These are phyloP conservation scores for Emydura subglobosa DNA, from an alignment of 2,113 vertebrate species.

Conservation along the genomic window DNA sequence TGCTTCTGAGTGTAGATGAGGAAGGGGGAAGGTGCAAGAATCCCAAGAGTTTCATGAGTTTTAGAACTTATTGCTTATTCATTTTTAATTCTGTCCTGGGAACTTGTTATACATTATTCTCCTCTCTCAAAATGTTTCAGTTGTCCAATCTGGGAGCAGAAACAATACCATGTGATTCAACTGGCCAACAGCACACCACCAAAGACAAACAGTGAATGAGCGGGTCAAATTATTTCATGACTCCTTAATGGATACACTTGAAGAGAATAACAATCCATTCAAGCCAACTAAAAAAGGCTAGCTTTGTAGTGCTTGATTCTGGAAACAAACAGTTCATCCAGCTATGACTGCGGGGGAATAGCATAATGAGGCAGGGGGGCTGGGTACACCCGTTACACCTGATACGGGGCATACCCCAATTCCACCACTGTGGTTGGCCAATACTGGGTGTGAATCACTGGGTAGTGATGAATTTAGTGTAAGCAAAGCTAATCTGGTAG, in stretches of 20 bases:
- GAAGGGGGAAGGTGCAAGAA: not conserved
- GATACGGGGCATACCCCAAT: not conserved
- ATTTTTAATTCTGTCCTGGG: not conserved
- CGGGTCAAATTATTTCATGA: rapidly evolving
- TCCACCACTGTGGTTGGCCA: not conserved
- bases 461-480: too few species aligned
- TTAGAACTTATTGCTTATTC: not conserved
- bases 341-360: not conserved
- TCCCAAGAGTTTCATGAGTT: not conserved
- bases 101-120: not conserved
- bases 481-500: not conserved
- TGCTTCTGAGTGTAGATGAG: not conserved
- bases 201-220: not conserved
- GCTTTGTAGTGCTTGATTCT: not conserved
- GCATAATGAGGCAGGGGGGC: not conserved
- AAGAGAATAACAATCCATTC: not conserved
- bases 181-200: not conserved
- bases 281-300: not conserved
- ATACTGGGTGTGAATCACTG: not conserved
- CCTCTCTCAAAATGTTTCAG: not conserved
- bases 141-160: not conserved
- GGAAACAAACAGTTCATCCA: not conserved
- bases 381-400: not conserved
- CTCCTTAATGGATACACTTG: not conserved
- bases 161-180: rapidly evolving